Base-by-base conservation (phyloP, 2,888 invertebrate species). In the Monopis laevigella region DNA sequence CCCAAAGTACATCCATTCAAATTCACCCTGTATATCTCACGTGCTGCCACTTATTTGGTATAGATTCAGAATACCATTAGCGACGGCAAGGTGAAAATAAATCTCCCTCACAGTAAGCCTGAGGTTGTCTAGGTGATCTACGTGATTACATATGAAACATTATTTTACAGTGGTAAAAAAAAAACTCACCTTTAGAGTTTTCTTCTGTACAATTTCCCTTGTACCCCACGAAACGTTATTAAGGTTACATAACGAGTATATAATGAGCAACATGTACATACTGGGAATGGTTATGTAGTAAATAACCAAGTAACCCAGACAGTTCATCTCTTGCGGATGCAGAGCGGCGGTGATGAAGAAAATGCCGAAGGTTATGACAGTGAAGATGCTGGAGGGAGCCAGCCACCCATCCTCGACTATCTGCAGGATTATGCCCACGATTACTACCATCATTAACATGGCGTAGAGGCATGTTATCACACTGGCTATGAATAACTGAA, bases 171-270 rank as follows among this genome's bases (percentile, higher is more conserved):
- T n/a, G n/a, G n/a, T 11, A 7, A 5, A 38, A 12, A 30, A 41
- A 34, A 13, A n/a, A 43, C 51, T 50, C 48, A 74, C 80, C 67
- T 77, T 75, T 6, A 51, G 50, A 19, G 68, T 64, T 45, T 74
- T 74, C 56, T 78, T 77, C 51, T 71, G 69, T 0, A 82, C 82
- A 36, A 84, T 88, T 64, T 96, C 97, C 45, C 97, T 81, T 0
- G 97, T 97, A 3, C 97, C 97, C 97, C 97, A 97, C 1, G 91
- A 88, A 2, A 97, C 92, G 56, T 94, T 91, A 64, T 97, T 93
- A 74, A 97, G 84, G 64, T 97, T 97, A 62, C 95, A 94, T 17
- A 96, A 82, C 0, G 96, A 93, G 63, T 94, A 97, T 42, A 97
- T 90, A 49, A 96, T 89, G 41, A 97, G 82, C 58, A 97, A 74